phyloP scores from a whole-genome alignment of 2,888 invertebrate species.

The Caenorhabditis sp. region DNA sequence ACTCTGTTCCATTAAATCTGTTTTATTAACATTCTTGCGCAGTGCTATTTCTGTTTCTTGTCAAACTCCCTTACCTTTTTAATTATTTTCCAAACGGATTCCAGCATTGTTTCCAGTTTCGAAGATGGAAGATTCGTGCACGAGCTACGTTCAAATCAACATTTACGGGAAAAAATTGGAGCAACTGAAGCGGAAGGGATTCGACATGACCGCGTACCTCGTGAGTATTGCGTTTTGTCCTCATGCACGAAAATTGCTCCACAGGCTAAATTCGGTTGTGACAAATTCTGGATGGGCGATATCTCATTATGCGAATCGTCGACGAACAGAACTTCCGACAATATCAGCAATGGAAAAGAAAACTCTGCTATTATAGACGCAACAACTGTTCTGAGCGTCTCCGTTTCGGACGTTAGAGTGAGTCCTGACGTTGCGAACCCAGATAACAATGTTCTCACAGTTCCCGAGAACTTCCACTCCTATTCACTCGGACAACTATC shows the following conservation, averaged over 20 bases:
- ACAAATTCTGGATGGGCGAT: conserved; percentile 24
- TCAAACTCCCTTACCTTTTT: neutral
- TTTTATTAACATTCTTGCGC: neutral
- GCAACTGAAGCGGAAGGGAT: neutral
- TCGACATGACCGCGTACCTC: neutral
- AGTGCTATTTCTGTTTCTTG: too few relatives aligned
- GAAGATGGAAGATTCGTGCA: neutral
- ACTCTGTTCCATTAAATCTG: neutral
- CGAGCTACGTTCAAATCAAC: neutral
- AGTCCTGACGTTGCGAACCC: too few relatives aligned
- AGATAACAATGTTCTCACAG: too few relatives aligned
- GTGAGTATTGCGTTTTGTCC: too few relatives aligned
- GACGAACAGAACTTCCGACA: neutral
- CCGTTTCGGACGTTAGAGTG: too few relatives aligned
- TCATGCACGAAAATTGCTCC: too few relatives aligned
- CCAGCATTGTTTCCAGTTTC: neutral
- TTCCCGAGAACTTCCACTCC: too few relatives aligned
- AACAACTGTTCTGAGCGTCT: neutral
- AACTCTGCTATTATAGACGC: neutral
- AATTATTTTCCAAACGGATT: neutral
- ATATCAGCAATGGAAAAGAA: neutral
- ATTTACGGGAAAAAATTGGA: neutral
- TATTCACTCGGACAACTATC: too few relatives aligned
- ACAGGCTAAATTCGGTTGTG: conserved; percentile 15
- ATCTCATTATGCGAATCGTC: too few relatives aligned